Evolutionary conservation across 2,888 invertebrate genomes (phyloP).

Genomic region (Merodon equestris): DNA sequence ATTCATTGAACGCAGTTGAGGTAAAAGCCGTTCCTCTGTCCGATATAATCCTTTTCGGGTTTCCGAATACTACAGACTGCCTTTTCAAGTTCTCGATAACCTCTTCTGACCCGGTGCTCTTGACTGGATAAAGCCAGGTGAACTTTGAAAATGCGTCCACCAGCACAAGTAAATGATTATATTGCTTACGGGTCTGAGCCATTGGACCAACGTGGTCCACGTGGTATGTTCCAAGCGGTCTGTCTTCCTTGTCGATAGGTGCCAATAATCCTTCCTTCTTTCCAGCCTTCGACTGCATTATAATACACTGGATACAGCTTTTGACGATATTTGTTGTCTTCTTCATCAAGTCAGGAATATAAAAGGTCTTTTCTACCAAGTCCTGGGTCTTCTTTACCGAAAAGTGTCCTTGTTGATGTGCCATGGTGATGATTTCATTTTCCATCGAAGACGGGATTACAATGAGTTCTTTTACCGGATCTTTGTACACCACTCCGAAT

Average conservation of each 20-base stretch:
- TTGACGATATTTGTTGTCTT: no score
- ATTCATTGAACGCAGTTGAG: conserved; percentile 71
- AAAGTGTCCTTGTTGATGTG: conserved; percentile 1
- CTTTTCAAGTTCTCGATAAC: no score
- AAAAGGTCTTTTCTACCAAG: not conserved
- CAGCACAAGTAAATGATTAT: no score
- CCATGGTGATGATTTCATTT: conserved; percentile 72
- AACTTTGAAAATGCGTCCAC: no score
- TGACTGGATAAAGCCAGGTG: no score
- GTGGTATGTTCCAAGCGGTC: no score
- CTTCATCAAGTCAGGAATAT: not conserved
- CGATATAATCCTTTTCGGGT: conserved; percentile 18
- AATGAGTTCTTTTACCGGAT: conserved; percentile 42
- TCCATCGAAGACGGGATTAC: conserved; percentile 73
- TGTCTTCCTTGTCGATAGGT: not conserved
- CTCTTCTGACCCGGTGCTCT: no score
- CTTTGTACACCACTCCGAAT: conserved; percentile 18
- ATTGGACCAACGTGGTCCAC: no score
- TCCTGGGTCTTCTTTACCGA: no score
- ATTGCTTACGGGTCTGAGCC: no score
- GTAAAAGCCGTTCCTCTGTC: conserved; percentile 76
- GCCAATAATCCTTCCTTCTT: not conserved
- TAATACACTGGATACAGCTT: no score
- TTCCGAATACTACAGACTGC: no score
- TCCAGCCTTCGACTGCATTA: not conserved